Percentiles rank a stretch among this genome's conserved stretches.
Conservation (phyloP, 1,140 invertebrate species). For the Bombus polaris region DNA sequence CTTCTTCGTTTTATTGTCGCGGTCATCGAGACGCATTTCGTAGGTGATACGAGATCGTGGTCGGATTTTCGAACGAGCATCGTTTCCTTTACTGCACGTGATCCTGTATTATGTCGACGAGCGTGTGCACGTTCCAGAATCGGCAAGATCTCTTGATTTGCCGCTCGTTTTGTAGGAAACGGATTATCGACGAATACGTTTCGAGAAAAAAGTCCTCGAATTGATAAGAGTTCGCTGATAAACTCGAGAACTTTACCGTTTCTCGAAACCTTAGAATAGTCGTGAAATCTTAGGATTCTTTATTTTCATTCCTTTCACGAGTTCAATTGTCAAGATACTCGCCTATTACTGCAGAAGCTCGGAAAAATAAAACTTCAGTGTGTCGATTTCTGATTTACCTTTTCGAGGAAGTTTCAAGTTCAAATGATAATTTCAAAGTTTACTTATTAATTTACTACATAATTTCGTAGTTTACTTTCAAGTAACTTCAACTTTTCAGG, state of each 20-base stretch:
- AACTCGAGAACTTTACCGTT: not conserved
- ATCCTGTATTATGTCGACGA: constrained; percentile 2
- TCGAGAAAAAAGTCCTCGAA: not conserved
- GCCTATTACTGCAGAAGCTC: too few species aligned
- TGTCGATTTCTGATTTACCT: not conserved
- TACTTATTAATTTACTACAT: not conserved
- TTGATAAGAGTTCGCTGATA: not conserved
- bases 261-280: not conserved
- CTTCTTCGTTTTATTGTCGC: not conserved
- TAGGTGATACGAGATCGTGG: constrained; percentile 15
- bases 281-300: not conserved
- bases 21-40: constrained; percentile 2
- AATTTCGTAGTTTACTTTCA: too few species aligned
- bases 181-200: not conserved
- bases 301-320: not conserved
- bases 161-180: not conserved
- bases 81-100: not conserved
- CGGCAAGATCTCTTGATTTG: not conserved
- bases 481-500: too few species aligned
- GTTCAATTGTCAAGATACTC: not conserved
- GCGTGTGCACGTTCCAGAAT: not conserved
- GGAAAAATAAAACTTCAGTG: too few species aligned
- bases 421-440: not conserved
- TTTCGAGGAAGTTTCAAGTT: not conserved
- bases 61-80: constrained; percentile 4